These are phyloP conservation scores for Sesamia inferens DNA, from an alignment of 2,888 invertebrate species.

Conservation along the genomic window DNA sequence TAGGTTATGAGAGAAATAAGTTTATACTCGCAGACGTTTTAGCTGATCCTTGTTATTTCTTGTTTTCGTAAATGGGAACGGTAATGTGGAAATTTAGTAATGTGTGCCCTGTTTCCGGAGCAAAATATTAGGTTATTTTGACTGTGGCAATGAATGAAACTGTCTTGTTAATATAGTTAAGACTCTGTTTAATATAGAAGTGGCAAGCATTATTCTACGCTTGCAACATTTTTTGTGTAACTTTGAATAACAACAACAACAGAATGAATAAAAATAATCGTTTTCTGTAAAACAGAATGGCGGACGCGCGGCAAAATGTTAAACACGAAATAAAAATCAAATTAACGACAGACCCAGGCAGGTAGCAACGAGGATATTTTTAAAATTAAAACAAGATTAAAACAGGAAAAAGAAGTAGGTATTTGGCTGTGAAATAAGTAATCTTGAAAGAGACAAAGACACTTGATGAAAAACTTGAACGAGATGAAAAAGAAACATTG, in stretches of 20 bases:
- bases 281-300: slow-evolving; percentile 30
- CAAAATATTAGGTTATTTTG: slow-evolving; percentile 17
- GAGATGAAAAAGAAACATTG: slow-evolving; percentile 68
- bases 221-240: background rate
- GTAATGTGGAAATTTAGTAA: slow-evolving; percentile 48
- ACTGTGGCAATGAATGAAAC: slow-evolving; percentile 13
- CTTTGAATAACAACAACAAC: background rate
- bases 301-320: slow-evolving; percentile 12
- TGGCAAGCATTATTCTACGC: background rate
- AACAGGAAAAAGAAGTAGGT: slow-evolving; percentile 54
- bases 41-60: slow-evolving; percentile 56
- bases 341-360: slow-evolving; percentile 42
- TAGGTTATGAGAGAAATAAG: slow-evolving; percentile 64
- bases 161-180: slow-evolving; percentile 1
- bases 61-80: slow-evolving; percentile 47
- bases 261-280: slow-evolving; percentile 17
- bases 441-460: slow-evolving; percentile 67
- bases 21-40: slow-evolving; percentile 54
- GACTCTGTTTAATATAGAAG: background rate
- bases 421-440: slow-evolving; percentile 70
- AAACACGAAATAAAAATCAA: slow-evolving; percentile 52
- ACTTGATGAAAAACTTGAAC: slow-evolving; percentile 63
- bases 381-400: slow-evolving; percentile 64
- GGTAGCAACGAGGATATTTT: slow-evolving; percentile 58
- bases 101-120: slow-evolving; percentile 30